Evolutionary conservation across 64 coral and sea anemone genomes (phyloP), one percentile per base, ranked within the genome.

Genomic region (Platygyra sinensis): DNA sequence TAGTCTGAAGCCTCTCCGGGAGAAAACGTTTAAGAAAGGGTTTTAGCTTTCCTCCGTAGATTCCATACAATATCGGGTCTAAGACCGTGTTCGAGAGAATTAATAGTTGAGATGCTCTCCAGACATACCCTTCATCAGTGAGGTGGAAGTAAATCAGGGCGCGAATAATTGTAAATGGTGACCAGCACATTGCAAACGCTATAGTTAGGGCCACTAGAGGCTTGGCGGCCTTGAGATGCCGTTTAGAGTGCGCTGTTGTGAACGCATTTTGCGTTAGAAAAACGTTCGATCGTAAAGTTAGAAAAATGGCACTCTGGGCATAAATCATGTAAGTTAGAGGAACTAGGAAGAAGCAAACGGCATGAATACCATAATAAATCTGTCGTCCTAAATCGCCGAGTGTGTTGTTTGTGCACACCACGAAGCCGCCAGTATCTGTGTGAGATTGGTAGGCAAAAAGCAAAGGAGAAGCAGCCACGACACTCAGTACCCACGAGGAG

Each of bases 141-240:
- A 91, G 25, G 38, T 91, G 19, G 55, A 83, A 83, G 33, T 91
- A 91, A 52, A 91, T 84, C 33, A 91, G n/a, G 18, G 69, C 62
- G 42, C 89, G 79, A 50, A 84, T 30, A 10, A 62, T 20, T 9
- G 73, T 91, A 13, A 91, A 91, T 33, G 89, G 89, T 8, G 73
- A 73, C 89, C 89, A 91, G 51, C 78, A 84, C 0, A 83, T 2
- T 7, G 62, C 38, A 91, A 91, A 91, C 25, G 80, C 82, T 14
- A 75, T 24, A 18, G 89, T 91, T 63, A 91, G 73, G 2, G 29
- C 79, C 10, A 30, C 25, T 27, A 91, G 50, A 13, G 60, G 67
- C 52, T 91, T 91, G 24, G 73, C 80, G 15, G 72, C 89, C 42
- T 91, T 91, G 22, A 49, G 62, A 30, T 91, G 89, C 36, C 52